Base-by-base conservation (phyloP, 2,113 vertebrate species). In the Marmota flaviventris region DNA sequence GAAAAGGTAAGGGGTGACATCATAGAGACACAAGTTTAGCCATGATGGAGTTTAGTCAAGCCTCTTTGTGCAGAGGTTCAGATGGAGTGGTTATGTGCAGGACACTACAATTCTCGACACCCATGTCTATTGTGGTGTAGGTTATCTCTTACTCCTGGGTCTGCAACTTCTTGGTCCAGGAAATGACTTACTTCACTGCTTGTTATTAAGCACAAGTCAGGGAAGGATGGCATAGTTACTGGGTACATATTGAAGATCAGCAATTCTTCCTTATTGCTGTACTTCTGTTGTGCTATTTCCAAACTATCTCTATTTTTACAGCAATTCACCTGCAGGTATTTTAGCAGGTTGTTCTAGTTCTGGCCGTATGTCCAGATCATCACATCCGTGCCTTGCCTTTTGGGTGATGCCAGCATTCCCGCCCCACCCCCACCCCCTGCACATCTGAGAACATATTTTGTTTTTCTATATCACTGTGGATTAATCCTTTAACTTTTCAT, bases 81-180 rank as follows among this genome's bases (percentile, higher is more conserved):
- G 53, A 17, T n/a, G 8, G 10, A 34, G 17, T 53, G 24, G 20
- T 51, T 34, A 17, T 8, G 12, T 7, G 4, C 24, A 63, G 7
- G 39, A 27, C 6, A 13, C 83, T 85, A 39, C 2, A 24, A 6
- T 48, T 78, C 24, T 37, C 39, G 42, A 8, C 29, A 27, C 25
- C 4, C n/a, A 17, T 2, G 8, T 2, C 24, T 76, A 5, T 17
- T 10, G 6, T 22, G 16, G 22, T 29, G 16, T 1, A 76, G 51
- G 8, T 8, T 20, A 58, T 25, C 69, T 11, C 4, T 17, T 5
- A 10, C 22, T 87, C 29, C 32, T 58, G 45, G 4, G 5, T 13
- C n/a, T 72, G 0, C 22, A 29, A 39, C 27, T 81, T 65, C 14
- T 42, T 53, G 24, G 5, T 48, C 32, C 13, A 24, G 37, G 37